Evolutionary conservation across 2,113 vertebrate species (phyloP).

Genomic region (Puffinus mauretanicus): DNA sequence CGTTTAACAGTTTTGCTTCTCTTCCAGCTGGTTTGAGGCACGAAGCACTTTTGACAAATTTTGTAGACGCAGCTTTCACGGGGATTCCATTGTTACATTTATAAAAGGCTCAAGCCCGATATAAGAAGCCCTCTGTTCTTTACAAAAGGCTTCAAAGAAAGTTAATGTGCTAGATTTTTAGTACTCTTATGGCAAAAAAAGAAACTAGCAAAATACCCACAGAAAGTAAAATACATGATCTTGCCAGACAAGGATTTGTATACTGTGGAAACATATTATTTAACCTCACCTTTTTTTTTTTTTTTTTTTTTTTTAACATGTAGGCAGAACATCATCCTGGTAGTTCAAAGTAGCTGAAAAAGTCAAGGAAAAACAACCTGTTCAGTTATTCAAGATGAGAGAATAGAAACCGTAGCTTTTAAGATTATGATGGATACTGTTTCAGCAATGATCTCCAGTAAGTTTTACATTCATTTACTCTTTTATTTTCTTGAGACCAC

Average conservation of each 20-base stretch:
- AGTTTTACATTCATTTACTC: not conserved
- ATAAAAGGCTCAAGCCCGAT: rapidly evolving
- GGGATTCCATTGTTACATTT: rapidly evolving
- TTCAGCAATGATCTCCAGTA: not conserved
- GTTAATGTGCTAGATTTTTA: not conserved
- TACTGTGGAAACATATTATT: not conserved
- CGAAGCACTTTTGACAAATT: rapidly evolving
- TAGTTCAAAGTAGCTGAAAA: not conserved
- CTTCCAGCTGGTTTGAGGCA: not conserved
- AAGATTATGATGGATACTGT: not conserved
- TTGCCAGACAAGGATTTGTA: not conserved
- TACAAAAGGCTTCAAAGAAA: not conserved
- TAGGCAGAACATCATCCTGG: not conserved
- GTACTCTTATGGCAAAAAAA: not conserved
- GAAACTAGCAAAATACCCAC: not conserved
- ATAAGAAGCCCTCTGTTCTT: rapidly evolving
- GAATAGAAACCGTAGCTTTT: not conserved
- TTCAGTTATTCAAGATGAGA: not conserved
- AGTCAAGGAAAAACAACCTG: not conserved
- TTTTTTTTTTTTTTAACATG: too few relatives aligned
- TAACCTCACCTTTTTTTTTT: not conserved
- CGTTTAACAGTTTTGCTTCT: too few relatives aligned
- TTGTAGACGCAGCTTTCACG: rapidly evolving
- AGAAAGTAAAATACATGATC: not conserved
- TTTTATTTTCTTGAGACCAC: not conserved